A percentile compares a stretch with the other conserved stretches of the same genome.
Evolutionary conservation across 1,140 invertebrate genomes (phyloP).

Genomic region (Drosophila auraria): DNA sequence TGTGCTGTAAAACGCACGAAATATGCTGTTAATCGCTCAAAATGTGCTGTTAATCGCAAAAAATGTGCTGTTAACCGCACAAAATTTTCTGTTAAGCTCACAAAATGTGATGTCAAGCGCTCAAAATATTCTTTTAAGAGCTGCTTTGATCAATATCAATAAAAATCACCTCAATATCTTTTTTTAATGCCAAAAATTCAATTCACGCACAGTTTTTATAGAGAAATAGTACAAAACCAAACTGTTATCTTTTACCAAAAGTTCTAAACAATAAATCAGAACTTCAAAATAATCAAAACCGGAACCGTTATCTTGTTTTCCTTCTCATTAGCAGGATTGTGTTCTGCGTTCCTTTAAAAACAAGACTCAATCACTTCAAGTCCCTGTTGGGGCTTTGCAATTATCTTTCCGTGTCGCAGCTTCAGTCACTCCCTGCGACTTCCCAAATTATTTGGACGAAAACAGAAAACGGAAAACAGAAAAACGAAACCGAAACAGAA

Average conservation of each 20-base stretch:
- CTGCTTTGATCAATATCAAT: neutral
- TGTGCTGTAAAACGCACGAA: too few relatives aligned
- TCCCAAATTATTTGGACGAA: slow-evolving; percentile 11
- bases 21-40: neutral
- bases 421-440: neutral
- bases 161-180: neutral
- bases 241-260: neutral
- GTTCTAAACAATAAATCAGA: neutral
- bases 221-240: neutral
- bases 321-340: neutral
- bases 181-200: neutral
- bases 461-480: slow-evolving; percentile 21
- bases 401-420: neutral
- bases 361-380: neutral
- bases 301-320: neutral
- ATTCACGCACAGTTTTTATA: neutral
- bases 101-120: too few relatives aligned
- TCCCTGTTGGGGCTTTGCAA: slow-evolving; percentile 10
- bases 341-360: neutral
- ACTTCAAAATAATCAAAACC: neutral
- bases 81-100: neutral
- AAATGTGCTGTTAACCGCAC: too few relatives aligned
- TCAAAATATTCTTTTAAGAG: too few relatives aligned
- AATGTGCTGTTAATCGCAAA: neutral
- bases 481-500: slow-evolving; percentile 8